Base-by-base conservation (phyloP, 2,888 invertebrate species). In the Sepiola atlantica region DNA sequence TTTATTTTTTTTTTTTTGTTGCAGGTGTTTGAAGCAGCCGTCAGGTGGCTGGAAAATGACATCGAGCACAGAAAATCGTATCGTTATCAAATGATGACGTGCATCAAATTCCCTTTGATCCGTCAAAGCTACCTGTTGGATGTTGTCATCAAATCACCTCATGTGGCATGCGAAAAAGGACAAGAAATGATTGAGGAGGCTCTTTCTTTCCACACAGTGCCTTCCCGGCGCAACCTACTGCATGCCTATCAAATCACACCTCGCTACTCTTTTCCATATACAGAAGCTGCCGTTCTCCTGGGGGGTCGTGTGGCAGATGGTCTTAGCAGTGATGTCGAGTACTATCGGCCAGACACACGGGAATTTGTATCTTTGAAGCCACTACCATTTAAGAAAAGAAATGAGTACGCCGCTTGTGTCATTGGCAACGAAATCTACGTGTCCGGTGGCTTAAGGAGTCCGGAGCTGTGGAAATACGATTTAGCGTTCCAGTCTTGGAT, bases 391-490 rank as follows among this genome's bases (percentile, higher is more conserved):
- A 97, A 96, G 94, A 96, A 96, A 93, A 95, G 97, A 57, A 97
- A 97, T 95, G 97, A 97, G 94, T 97, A 96, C 94, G 96, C 96
- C 90, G 96, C 96, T 6, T 96, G 96, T 94, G 95, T 96, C 32
- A 95, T 96, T 54, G 96, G 96, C 0, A 96, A 96, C 95, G 96
- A 96, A 93, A 97, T 97, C 90, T 97, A 95, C 95, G 96, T 97
- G 14, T 96, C 96, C 10, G 97, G 97, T 12, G 97, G 97, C 2
- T 95, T 97, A 54, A 95, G 97, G 90, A 97, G 97, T 94, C 95
- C 96, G 18, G 97, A 97, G 94, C 96, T 97, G 94, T 97, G 97
- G 97, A 97, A 97, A 94, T 97, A 96, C 95, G 96, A 96, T 94
- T 95, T 96, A 14, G 95, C 96, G 0, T 97, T 97, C 94, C 96